phyloP scores from a whole-genome alignment of 1,140 invertebrate genomes.

The Teleogryllus occipitalis region DNA sequence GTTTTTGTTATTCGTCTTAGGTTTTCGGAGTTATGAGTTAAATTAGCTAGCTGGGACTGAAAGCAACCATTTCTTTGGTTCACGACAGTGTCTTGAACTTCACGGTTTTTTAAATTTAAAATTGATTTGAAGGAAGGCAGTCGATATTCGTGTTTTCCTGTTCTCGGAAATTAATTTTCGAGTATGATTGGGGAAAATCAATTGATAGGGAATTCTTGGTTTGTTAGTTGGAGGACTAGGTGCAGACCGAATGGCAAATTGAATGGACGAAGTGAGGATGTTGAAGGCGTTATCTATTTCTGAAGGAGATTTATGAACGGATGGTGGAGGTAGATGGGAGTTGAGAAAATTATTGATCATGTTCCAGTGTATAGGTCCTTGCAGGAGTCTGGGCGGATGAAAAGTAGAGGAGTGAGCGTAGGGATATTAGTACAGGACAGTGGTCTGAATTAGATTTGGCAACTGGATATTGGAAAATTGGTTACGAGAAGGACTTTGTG shows the following conservation, averaged over 20 bases:
- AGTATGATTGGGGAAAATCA: neutral
- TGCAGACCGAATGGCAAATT: neutral
- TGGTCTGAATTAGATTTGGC: neutral
- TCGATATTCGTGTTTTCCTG: neutral
- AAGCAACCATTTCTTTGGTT: no score
- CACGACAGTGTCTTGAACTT: no score
- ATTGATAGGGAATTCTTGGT: neutral
- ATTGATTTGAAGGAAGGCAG: neutral
- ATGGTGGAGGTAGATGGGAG: neutral
- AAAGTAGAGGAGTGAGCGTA: neutral
- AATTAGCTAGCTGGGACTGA: no score
- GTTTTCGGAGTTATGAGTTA: no score
- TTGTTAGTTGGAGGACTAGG: neutral
- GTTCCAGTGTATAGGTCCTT: neutral
- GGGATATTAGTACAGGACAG: neutral
- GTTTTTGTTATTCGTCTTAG: no score
- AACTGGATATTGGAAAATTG: neutral
- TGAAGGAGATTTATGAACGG: neutral
- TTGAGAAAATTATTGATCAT: neutral
- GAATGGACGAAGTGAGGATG: neutral
- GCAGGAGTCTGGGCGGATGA: neutral
- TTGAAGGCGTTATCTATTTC: neutral
- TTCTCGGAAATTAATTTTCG: neutral
- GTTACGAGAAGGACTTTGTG: neutral
- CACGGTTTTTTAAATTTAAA: neutral